These are phyloP conservation scores for Drosophila picticornis DNA, from an alignment of 2,888 invertebrate species.

Conservation along the genomic window DNA sequence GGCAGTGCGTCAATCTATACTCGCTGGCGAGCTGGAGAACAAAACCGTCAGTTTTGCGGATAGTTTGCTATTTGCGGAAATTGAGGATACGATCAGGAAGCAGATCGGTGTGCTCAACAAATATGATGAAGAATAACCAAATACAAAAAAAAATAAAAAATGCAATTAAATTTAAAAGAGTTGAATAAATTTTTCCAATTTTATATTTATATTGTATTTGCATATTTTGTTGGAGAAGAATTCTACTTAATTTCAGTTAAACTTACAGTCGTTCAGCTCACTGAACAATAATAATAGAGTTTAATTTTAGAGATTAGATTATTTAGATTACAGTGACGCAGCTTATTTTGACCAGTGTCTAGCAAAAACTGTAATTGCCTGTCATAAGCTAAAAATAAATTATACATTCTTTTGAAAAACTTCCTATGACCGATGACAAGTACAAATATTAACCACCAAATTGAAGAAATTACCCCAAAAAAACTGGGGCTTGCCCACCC, in stretches of 20 bases:
- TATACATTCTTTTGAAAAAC: too few relatives aligned
- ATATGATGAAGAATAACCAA: constrained; percentile 58
- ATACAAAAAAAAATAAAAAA: constrained; percentile 1
- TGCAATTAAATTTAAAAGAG: background rate
- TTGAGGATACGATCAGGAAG: constrained; percentile 90
- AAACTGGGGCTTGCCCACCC: too few relatives aligned
- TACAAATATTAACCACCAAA: too few relatives aligned
- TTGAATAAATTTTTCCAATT: background rate
- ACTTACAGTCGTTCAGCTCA: background rate
- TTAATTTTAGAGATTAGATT: background rate
- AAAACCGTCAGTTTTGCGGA: constrained; percentile 89
- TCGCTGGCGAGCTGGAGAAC: constrained; percentile 88
- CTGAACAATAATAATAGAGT: background rate
- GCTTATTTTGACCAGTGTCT: too few relatives aligned
- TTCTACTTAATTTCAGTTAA: background rate
- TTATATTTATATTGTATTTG: background rate
- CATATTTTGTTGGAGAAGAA: background rate
- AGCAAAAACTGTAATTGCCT: too few relatives aligned
- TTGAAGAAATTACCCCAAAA: too few relatives aligned
- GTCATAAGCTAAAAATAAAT: too few relatives aligned
- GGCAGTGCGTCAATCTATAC: constrained; percentile 91
- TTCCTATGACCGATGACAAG: too few relatives aligned
- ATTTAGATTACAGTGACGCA: too few relatives aligned
- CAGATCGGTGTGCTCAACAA: constrained; percentile 86
- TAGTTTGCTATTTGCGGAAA: constrained; percentile 89